A percentile compares a stretch with the other conserved stretches of the same genome.
These are phyloP conservation scores for Hippocampus kuda DNA, from an alignment of 2,797 vertebrate species.

Conservation along the genomic window DNA sequence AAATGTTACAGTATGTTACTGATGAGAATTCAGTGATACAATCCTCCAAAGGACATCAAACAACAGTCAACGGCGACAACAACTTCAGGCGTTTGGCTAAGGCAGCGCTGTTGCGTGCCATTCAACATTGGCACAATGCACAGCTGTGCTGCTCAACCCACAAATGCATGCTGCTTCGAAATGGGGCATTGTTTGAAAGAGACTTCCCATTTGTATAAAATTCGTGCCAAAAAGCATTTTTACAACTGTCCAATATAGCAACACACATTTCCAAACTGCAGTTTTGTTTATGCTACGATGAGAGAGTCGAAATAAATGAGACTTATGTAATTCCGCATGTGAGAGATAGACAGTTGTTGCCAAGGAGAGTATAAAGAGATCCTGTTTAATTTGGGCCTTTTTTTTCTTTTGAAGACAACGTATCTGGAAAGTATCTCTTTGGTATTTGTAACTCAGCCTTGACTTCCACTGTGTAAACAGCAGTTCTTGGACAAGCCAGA, in stretches of 20 bases:
- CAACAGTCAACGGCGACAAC: not conserved
- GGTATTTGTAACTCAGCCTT: constrained; percentile 16
- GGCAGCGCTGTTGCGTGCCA: not conserved
- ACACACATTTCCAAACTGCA: not conserved
- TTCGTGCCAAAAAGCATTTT: not conserved
- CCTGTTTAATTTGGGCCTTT: not conserved
- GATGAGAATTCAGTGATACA: not conserved
- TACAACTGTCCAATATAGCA: not conserved
- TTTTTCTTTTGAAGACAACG: not conserved
- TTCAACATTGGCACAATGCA: not conserved
- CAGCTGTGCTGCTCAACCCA: not conserved
- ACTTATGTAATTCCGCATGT: not conserved
- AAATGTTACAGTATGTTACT: not conserved
- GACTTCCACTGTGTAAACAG: constrained; percentile 38
- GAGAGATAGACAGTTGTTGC: not conserved
- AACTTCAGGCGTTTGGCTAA: not conserved
- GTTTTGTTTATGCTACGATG: not conserved
- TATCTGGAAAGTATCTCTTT: not conserved
- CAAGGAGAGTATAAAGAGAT: not conserved
- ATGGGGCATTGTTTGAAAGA: not conserved
- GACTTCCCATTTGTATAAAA: not conserved
- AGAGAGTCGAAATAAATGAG: not conserved
- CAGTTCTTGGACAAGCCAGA: constrained; percentile 97
- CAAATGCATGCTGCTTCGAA: not conserved
- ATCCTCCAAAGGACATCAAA: not conserved